Conservation (phyloP, 2,113 vertebrate species). For the Trematomus loennbergii region DNA sequence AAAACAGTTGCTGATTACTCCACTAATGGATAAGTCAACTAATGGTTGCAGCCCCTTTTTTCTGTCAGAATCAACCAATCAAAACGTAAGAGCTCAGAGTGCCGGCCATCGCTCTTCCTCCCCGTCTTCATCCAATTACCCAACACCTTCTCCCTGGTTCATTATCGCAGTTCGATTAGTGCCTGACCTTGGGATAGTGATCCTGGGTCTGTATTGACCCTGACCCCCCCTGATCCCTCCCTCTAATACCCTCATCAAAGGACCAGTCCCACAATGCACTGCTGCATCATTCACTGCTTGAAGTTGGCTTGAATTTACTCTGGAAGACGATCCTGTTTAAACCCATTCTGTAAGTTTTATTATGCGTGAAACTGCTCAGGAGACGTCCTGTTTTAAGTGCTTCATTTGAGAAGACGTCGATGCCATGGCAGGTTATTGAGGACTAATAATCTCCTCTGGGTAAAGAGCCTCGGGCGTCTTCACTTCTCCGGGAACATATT, state of each 20-base stretch:
- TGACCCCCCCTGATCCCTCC: conserved; percentile 35
- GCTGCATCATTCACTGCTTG: background rate
- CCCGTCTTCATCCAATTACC: conserved; percentile 45
- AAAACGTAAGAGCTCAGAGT: conserved; percentile 8
- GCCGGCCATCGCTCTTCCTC: conserved; percentile 5
- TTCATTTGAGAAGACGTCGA: background rate
- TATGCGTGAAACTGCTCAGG: background rate
- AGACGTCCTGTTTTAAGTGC: conserved; percentile 3
- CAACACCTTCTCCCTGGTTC: conserved; percentile 44
- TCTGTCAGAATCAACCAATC: conserved; percentile 4
- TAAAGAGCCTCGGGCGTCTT: background rate
- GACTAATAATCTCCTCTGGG: conserved; percentile 5
- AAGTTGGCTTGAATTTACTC: conserved; percentile 9
- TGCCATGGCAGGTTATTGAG: background rate
- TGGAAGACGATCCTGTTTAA: conserved; percentile 4
- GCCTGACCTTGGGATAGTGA: conserved; percentile 67
- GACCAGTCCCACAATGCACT: conserved; percentile 29
- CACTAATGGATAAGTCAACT: too few species aligned
- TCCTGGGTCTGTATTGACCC: conserved; percentile 70
- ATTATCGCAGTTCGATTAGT: conserved; percentile 62
- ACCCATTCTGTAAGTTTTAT: background rate
- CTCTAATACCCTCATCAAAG: conserved; percentile 65
- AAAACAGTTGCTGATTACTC: too few species aligned
- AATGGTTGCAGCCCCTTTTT: background rate
- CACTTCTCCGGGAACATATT: conserved; percentile 13